Evolutionary conservation across 1,140 invertebrate genomes (phyloP), one percentile per base, ranked within the genome.

Genomic region (Magallana ariakensis): DNA sequence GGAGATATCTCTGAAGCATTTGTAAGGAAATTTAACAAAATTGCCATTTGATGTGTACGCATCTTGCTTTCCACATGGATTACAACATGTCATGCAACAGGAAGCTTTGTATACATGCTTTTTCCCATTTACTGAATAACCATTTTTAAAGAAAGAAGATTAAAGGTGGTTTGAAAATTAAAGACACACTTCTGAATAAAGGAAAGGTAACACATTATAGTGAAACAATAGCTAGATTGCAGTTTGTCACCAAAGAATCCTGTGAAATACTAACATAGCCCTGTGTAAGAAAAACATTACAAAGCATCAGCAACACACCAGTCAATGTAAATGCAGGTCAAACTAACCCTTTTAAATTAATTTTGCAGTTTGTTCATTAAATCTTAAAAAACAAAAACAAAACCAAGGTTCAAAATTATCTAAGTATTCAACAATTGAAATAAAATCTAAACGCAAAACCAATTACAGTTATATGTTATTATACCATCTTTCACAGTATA

Each of bases 191-290:
- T 19, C 80, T 56, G 55, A 82, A 54, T 82, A 82, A 8, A 82
- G 80, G 66, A 26, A 26, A 75, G 66, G 22, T 75, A 75, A 75
- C 22, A 75, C 22, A 75, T 19, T 3, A 82, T 55, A 55, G 16
- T 13, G 70, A 56, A 55, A 56, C 80, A 55, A 54, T 82, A 82
- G 16, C 15, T 56, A 82, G 16, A 54, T 22, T 82, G 46, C 55
- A 55, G 54, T 55, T n/a, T 55, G 15, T 82, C 80, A 82, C 80
- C 80, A 82, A 82, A 82, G 6, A 55, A 15, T 56, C 80, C 55
- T n/a, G 80, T 54, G 19, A 82, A 56, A 82, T 82, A 82, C 80
- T 82, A 82, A 82, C 80, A 82, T 82, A 82, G 80, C 80, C 80
- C 80, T 82, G 80, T 82, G 46, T 13, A 82, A 56, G 19, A 55